These are phyloP conservation scores for Solea senegalensis DNA, from an alignment of 2,113 vertebrate genomes.

Conservation along the genomic window DNA sequence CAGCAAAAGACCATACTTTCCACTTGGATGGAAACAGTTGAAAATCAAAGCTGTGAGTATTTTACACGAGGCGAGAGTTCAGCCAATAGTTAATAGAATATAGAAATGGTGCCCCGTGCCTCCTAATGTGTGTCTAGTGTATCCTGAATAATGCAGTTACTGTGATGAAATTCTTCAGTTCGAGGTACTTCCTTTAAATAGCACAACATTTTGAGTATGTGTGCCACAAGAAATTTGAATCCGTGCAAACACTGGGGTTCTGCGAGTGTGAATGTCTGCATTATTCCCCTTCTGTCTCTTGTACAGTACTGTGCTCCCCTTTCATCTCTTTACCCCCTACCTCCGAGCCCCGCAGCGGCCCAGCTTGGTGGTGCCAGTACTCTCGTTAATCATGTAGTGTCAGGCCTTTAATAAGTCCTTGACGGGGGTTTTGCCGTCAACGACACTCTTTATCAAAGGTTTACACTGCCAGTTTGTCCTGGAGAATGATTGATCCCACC, in stretches of 20 bases:
- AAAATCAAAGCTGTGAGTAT: constrained; percentile 10
- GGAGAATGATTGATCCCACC: constrained; percentile 75
- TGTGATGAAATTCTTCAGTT: not conserved
- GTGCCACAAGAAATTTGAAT: not conserved
- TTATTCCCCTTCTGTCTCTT: constrained; percentile 20
- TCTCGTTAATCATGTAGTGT: constrained; percentile 75
- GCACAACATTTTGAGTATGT: not conserved
- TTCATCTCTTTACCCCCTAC: constrained; percentile 56
- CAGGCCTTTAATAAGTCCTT: constrained; percentile 82
- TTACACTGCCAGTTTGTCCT: constrained; percentile 72
- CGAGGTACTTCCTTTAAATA: not conserved
- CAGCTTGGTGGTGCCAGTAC: constrained; percentile 37
- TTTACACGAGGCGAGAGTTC: constrained; percentile 14
- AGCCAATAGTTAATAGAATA: constrained; percentile 13
- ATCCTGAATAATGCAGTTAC: not conserved
- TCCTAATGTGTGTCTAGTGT: not conserved
- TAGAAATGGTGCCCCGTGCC: not conserved
- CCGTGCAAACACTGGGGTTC: not conserved
- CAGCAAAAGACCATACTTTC: constrained; percentile 11
- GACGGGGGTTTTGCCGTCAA: constrained; percentile 76
- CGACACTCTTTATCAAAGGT: constrained; percentile 83
- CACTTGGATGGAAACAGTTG: not conserved
- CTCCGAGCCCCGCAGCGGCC: constrained; percentile 44
- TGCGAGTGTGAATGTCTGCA: not conserved
- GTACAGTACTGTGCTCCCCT: constrained; percentile 15